Evolutionary conservation across 2,113 vertebrate genomes (phyloP).

Genomic region (Onychorhynchus coronatus): DNA sequence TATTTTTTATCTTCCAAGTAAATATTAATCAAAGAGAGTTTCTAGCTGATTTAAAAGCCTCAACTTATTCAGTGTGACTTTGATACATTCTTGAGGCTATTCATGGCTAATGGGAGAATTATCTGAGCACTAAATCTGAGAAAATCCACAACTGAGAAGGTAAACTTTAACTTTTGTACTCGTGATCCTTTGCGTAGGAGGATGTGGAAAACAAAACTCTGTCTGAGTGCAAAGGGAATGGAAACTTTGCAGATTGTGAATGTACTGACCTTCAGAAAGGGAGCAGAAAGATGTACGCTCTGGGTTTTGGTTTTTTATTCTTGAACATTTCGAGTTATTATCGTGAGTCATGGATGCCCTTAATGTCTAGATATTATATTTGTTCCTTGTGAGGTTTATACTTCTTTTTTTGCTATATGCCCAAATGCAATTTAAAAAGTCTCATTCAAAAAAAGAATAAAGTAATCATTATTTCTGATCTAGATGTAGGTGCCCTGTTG

Average conservation of each 20-base stretch:
- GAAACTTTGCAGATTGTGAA: conserved; percentile 29
- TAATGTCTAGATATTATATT: background rate
- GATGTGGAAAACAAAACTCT: conserved; percentile 24
- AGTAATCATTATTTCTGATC: background rate
- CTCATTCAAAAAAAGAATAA: background rate
- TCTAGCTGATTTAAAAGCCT: background rate
- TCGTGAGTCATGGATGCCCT: background rate
- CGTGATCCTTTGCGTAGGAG: background rate
- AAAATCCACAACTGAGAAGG: background rate
- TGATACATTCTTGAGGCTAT: background rate
- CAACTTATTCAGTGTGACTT: background rate
- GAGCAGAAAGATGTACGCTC: background rate
- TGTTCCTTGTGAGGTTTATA: background rate
- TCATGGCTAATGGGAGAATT: background rate
- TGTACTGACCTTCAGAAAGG: conserved; percentile 10
- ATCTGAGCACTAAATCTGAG: background rate
- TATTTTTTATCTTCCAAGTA: background rate
- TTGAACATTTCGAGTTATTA: background rate
- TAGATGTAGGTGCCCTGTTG: background rate
- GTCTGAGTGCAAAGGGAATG: background rate
- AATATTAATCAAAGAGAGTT: background rate
- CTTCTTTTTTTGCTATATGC: background rate
- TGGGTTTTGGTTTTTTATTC: background rate
- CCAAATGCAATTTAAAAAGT: background rate
- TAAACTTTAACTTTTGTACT: conserved; percentile 4